These are phyloP conservation scores for Anoplius nigerrimus DNA, from an alignment of 2,888 invertebrate genomes.

Conservation along the genomic window DNA sequence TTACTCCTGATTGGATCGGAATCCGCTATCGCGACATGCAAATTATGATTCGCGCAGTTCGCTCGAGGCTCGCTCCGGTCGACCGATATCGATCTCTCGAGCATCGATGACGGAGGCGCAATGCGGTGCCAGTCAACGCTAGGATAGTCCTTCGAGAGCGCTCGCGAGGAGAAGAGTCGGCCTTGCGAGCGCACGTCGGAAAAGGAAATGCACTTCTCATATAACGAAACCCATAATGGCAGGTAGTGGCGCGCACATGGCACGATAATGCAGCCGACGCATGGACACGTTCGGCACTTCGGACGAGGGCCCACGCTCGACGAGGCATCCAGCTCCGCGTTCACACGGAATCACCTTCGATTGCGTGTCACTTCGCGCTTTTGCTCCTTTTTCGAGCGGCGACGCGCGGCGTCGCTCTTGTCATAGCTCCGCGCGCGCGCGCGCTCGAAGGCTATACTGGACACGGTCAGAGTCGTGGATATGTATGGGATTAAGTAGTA, in stretches of 20 bases:
- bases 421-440: too few species aligned
- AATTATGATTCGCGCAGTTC: conserved; percentile 49
- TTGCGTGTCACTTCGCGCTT: background rate
- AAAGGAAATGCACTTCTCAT: conserved; percentile 56
- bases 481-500: too few species aligned
- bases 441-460: too few species aligned
- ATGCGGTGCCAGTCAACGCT: background rate
- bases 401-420: too few species aligned
- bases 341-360: conserved; percentile 18
- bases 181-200: conserved; percentile 27
- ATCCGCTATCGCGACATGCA: conserved; percentile 46
- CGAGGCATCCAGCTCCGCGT: conserved; percentile 10
- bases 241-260: background rate
- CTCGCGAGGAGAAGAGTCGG: background rate
- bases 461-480: too few species aligned
- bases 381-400: background rate
- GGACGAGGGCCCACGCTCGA: background rate
- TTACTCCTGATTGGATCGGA: conserved; percentile 51
- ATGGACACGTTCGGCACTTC: conserved; percentile 32
- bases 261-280: conserved; percentile 3
- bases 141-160: background rate
- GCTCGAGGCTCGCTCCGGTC: conserved; percentile 36
- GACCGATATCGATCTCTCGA: conserved; percentile 36
- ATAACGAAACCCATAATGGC: conserved; percentile 58
- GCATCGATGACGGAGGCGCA: conserved; percentile 29